Percentiles rank a stretch among this genome's conserved stretches.
phyloP scores from a whole-genome alignment of 2,888 invertebrate genomes.

The Drosophila vallismaia region DNA sequence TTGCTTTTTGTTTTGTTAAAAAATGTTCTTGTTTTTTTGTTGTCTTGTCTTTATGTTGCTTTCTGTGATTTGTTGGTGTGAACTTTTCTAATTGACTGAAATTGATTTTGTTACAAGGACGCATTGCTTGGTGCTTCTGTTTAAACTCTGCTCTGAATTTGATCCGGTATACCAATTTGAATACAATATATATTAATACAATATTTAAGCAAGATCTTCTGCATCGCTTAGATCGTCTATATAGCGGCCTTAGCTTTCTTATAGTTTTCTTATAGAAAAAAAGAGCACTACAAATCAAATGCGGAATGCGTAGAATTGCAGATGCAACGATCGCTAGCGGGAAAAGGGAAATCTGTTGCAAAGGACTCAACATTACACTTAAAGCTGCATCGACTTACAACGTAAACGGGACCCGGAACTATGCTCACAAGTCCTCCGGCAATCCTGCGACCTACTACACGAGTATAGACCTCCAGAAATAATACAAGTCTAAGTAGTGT shows the following conservation, averaged over 20 bases:
- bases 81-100: conserved; percentile 81
- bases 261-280: conserved; percentile 29
- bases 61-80: conserved; percentile 60
- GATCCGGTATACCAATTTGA: conserved; percentile 40
- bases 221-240: conserved; percentile 14
- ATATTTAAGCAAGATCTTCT: conserved; percentile 24
- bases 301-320: conserved; percentile 46
- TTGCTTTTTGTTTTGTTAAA: conserved; percentile 36
- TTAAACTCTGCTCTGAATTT: conserved; percentile 44
- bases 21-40: conserved; percentile 43
- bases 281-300: conserved; percentile 61
- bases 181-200: conserved; percentile 24
- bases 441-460: not conserved
- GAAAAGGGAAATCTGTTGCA: conserved; percentile 61
- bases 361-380: conserved; percentile 72
- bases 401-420: conserved; percentile 22
- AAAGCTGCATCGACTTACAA: conserved; percentile 60
- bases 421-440: conserved; percentile 10
- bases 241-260: conserved; percentile 20
- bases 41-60: conserved; percentile 61
- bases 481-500: conserved; percentile 26
- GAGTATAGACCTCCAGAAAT: conserved; percentile 22
- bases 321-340: conserved; percentile 69
- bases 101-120: conserved; percentile 83
- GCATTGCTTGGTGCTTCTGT: conserved; percentile 64